These are phyloP conservation scores for Pteria penguin DNA, from an alignment of 2,888 invertebrate genomes.

Conservation along the genomic window DNA sequence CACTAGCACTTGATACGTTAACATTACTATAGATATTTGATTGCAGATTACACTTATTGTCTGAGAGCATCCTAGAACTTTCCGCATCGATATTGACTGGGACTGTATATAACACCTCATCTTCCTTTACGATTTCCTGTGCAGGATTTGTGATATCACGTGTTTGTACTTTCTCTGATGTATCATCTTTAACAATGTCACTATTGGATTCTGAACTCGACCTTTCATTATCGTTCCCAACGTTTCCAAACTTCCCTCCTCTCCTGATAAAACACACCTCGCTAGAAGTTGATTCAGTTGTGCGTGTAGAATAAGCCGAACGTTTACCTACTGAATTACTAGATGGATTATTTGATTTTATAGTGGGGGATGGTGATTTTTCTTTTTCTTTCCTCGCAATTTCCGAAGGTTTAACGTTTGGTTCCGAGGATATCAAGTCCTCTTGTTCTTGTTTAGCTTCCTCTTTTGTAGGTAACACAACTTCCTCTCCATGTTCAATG, in stretches of 20 bases:
- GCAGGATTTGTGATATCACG: not conserved
- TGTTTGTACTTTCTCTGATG: not conserved
- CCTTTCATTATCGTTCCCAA: not conserved
- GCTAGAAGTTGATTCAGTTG: not conserved
- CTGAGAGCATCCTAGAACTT: not conserved
- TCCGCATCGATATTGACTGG: not conserved
- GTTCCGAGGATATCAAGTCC: slow-evolving; percentile 13
- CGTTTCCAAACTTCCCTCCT: too few species aligned
- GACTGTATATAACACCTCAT: not conserved
- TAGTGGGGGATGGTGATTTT: not conserved
- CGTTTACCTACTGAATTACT: not conserved
- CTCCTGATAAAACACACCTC: too few species aligned
- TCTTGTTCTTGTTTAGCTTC: slow-evolving; percentile 1
- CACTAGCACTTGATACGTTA: not conserved
- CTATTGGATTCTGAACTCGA: not conserved
- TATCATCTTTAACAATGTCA: not conserved
- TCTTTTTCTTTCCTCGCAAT: slow-evolving; percentile 22
- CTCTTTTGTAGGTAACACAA: slow-evolving; percentile 16
- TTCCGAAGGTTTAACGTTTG: slow-evolving; percentile 9
- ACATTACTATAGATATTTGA: not conserved
- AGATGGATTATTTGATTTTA: not conserved
- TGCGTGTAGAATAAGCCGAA: not conserved
- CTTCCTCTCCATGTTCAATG: slow-evolving; percentile 5
- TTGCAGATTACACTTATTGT: not conserved
- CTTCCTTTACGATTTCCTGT: not conserved